Evolutionary conservation across 2,797 vertebrate species (phyloP), one percentile per base, ranked within the genome.

Genomic region (Babyrousa celebensis): DNA sequence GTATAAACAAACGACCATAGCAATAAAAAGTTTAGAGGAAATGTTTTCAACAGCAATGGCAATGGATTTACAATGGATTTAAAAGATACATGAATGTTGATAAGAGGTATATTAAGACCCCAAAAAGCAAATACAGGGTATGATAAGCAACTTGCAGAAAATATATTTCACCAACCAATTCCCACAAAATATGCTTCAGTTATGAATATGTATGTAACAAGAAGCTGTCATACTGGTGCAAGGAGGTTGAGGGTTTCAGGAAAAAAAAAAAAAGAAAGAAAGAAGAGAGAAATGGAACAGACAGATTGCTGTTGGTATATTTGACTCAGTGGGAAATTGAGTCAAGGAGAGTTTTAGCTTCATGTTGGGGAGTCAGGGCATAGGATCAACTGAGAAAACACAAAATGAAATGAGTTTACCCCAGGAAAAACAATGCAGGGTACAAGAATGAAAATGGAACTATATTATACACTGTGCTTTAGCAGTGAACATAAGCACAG

Each of bases 1-100:
- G 29, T n/a, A 65, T 65, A 92, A 92, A 32, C 43, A 70, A 89
- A 83, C 32, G 54, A 58, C 16, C 58, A 68, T 4, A 89, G 63
- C 92, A 32, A 89, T 67, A 15, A 29, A 48, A 79, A 48, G 60
- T 4, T 32, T 48, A 1, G 29, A 23, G 85, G 6, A 74, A 88
- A 68, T 29, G 20, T 77, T 72, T 67, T 43, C 36, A 17, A n/a
- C 14, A 21, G 9, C 32, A 21, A 4, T 25, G 18, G 75, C 12
- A 43, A 63, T 20, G 32, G 74, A 40, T 63, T 63, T 52, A 36
- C 10, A 63, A 23, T 8, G 67, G 56, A 36, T 40, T 67, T 36
- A 40, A 68, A 70, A 54, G 12, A 17, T 12, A 43, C 4, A 0
- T 16, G 23, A 40, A 6, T 29, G 3, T 27, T 68, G 32, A 32